A percentile compares a stretch with the other conserved stretches of the same genome.
phyloP scores from a whole-genome alignment of 1,140 invertebrate genomes.

The Achatina immaculata region DNA sequence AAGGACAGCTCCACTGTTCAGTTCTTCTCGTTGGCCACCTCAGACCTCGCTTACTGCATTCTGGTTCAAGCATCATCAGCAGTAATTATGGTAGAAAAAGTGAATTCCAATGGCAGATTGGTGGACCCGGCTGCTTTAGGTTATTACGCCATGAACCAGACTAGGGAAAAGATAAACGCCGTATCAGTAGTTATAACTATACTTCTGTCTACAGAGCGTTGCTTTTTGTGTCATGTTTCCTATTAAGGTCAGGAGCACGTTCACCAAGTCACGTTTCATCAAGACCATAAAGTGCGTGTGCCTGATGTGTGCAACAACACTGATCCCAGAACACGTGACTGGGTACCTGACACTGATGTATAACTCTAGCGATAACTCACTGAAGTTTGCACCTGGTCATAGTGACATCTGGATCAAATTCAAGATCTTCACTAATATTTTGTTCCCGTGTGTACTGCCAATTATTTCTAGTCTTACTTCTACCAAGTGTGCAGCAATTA shows the following conservation, averaged over 20 bases:
- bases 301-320: neutral
- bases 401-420: neutral
- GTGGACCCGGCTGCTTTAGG: neutral
- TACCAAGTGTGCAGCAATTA: neutral
- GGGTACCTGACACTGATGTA: neutral
- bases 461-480: neutral
- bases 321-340: neutral
- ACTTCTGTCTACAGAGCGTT: neutral
- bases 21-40: neutral
- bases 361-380: neutral
- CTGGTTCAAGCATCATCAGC: neutral
- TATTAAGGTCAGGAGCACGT: neutral
- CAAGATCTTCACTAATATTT: neutral
- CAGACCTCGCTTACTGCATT: neutral
- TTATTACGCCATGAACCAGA: neutral
- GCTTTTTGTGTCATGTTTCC: conserved; percentile 2
- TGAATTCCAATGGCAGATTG: neutral
- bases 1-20: neutral
- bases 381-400: neutral
- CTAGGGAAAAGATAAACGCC: neutral
- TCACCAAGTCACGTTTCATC: neutral
- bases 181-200: neutral
- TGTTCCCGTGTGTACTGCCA: neutral
- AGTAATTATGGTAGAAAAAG: neutral
- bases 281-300: neutral